Conservation (phyloP, 2,113 vertebrate genomes). For the Takifugu bimaculatus region DNA sequence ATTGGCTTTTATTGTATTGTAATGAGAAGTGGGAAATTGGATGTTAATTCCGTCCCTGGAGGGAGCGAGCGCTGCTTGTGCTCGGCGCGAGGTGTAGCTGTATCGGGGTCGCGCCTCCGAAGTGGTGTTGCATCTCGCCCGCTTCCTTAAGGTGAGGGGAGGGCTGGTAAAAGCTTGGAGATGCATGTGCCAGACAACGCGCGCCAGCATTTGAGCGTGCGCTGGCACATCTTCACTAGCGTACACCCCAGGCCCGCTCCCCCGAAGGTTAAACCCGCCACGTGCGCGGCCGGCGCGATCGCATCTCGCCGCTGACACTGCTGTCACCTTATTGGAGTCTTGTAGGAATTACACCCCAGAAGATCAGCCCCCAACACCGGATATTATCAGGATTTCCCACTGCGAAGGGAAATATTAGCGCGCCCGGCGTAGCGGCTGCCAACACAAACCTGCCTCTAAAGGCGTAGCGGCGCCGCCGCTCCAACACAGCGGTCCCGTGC, state of each 20-base stretch:
- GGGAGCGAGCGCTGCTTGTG: conserved; percentile 49
- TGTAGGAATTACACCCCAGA: conserved; percentile 62
- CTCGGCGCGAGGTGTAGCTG: conserved; percentile 47
- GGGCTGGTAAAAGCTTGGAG: conserved; percentile 36
- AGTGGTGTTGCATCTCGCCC: conserved; percentile 49
- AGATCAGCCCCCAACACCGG: conserved; percentile 64
- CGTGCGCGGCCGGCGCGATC: conserved; percentile 51
- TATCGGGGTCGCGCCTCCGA: conserved; percentile 53
- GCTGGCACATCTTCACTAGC: conserved; percentile 15
- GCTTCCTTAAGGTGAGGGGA: conserved; percentile 55
- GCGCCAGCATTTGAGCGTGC: conserved; percentile 40
- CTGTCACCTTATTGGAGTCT: conserved; percentile 67
- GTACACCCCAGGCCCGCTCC: conserved; percentile 5
- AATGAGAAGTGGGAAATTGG: conserved; percentile 74
- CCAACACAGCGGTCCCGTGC: conserved; percentile 72
- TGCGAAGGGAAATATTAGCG: conserved; percentile 76
- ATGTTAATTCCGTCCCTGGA: conserved; percentile 70
- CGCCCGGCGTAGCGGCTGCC: conserved; percentile 69
- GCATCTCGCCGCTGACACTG: conserved; percentile 52
- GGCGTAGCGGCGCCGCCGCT: conserved; percentile 62
- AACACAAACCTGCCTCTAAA: conserved; percentile 76
- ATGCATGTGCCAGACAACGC: conserved; percentile 27
- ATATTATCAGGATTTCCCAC: conserved; percentile 77
- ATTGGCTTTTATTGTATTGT: conserved; percentile 74
- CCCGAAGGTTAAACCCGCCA: conserved; percentile 16